phyloP scores from a whole-genome alignment of 2,113 vertebrate genomes.

The Microtus richardsoni region DNA sequence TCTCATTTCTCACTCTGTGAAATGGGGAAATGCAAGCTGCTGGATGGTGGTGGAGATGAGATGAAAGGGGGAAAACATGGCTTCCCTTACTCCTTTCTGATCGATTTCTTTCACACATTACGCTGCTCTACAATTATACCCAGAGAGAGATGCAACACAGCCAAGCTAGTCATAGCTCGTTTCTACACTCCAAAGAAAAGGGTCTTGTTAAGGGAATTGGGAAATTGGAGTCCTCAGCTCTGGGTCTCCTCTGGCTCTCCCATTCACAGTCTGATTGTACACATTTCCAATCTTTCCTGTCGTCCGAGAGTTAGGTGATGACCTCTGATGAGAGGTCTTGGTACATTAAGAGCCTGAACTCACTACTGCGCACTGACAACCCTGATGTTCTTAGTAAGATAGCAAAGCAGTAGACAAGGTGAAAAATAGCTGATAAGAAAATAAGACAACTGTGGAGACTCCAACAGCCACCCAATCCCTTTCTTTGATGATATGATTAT shows the following conservation, averaged over 20 bases:
- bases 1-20: neutral
- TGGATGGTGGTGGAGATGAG: neutral
- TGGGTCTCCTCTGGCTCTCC: neutral
- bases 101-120: neutral
- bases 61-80: neutral
- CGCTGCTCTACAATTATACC: neutral
- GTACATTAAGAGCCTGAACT: neutral
- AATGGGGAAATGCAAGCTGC: neutral
- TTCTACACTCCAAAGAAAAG: neutral
- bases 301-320: neutral
- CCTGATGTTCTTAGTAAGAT: neutral
- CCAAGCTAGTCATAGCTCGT: neutral
- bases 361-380: neutral
- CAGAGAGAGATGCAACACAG: neutral
- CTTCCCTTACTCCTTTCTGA: neutral
- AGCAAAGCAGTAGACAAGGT: neutral
- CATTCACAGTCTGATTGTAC: neutral
- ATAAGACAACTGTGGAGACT: neutral
- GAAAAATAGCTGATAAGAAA: slow-evolving; percentile 4
- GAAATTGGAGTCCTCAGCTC: neutral
- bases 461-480: neutral
- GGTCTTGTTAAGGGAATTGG: neutral
- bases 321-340: neutral
- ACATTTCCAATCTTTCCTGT: neutral
- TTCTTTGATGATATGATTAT: neutral